phyloP scores from a whole-genome alignment of 2,888 invertebrate species.

The Tenthredo distinguenda region DNA sequence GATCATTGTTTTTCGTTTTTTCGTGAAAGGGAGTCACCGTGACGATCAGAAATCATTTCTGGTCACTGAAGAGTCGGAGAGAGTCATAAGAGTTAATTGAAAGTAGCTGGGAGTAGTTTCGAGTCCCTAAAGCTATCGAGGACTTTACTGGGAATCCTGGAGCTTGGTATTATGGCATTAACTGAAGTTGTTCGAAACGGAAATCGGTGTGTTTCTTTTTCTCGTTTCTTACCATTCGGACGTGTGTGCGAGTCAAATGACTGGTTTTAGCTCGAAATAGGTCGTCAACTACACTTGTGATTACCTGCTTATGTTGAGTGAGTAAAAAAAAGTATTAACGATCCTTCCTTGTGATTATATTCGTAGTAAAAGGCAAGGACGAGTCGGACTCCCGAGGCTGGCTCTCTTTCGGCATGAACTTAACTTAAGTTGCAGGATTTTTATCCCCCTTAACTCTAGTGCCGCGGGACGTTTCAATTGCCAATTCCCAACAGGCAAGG shows the following conservation, averaged over 20 bases:
- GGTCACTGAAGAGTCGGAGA: not conserved
- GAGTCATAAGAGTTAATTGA: not conserved
- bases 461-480: slow-evolving; percentile 35
- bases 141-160: not conserved
- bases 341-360: not conserved
- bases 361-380: slow-evolving; percentile 1
- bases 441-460: slow-evolving; percentile 5
- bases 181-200: not conserved
- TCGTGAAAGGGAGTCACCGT: no score
- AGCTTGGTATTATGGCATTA: not conserved
- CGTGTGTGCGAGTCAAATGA: not conserved
- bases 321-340: not conserved
- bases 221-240: not conserved
- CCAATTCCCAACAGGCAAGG: slow-evolving; percentile 23
- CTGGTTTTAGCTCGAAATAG: not conserved
- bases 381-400: not conserved
- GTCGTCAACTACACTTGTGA: slow-evolving; percentile 6
- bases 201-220: not conserved
- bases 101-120: not conserved
- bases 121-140: not conserved
- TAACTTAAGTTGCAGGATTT: not conserved
- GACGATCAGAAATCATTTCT: not conserved
- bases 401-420: not conserved
- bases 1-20: no score
- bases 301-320: not conserved